These are phyloP conservation scores for Pimephales promelas DNA, from an alignment of 2,113 vertebrate genomes.

Conservation along the genomic window DNA sequence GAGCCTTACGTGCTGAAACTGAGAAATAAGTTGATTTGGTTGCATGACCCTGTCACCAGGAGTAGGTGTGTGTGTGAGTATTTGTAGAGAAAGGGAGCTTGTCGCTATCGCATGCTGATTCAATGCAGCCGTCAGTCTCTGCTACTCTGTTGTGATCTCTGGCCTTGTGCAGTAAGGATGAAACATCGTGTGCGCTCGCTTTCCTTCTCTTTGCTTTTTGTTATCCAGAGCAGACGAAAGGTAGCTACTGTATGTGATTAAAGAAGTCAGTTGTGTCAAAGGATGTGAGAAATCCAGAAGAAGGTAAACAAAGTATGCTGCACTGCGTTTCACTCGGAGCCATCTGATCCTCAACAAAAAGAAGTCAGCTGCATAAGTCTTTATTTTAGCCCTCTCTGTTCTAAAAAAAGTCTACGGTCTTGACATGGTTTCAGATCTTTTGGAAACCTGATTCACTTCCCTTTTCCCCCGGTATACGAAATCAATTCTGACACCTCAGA, in stretches of 20 bases:
- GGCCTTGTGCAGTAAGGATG: not conserved
- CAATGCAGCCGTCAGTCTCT: slow-evolving; percentile 40
- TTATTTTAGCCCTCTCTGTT: slow-evolving; percentile 12
- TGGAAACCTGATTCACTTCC: slow-evolving; percentile 22
- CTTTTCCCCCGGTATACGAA: not conserved
- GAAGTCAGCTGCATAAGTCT: slow-evolving; percentile 3
- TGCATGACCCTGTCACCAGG: slow-evolving; percentile 9
- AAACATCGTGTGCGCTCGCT: not conserved
- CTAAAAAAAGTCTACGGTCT: not conserved
- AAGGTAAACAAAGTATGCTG: not conserved
- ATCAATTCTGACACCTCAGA: slow-evolving; percentile 42
- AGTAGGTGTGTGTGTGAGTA: slow-evolving; percentile 9
- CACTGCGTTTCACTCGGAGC: not conserved
- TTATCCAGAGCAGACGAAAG: not conserved
- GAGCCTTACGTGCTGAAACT: slow-evolving; percentile 31
- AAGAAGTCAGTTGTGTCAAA: not conserved
- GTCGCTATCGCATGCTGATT: slow-evolving; percentile 32
- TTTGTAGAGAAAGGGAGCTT: not conserved
- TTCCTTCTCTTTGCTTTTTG: not conserved
- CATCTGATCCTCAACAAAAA: not conserved
- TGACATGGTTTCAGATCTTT: slow-evolving; percentile 23
- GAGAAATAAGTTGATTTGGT: slow-evolving; percentile 13
- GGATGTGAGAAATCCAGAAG: not conserved
- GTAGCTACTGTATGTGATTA: not conserved
- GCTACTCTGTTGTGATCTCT: slow-evolving; percentile 44